Conservation (phyloP, 1,140 invertebrate genomes). For the Copidosoma floridanum region DNA sequence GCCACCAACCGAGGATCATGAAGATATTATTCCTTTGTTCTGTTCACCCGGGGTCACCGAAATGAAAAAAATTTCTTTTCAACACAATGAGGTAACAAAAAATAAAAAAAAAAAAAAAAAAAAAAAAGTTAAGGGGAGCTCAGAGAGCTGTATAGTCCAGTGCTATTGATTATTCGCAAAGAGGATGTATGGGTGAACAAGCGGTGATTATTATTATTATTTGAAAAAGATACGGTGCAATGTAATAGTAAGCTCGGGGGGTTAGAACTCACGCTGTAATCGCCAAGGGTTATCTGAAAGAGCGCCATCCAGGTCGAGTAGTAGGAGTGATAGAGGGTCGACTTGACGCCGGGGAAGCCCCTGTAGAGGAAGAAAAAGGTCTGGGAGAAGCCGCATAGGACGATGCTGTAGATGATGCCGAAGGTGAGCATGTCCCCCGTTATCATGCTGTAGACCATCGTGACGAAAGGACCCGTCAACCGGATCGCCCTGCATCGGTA, state of each 20-base stretch:
- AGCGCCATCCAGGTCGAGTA: constrained; percentile 94
- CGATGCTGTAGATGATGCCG: constrained; percentile 91
- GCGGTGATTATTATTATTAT: too few relatives aligned
- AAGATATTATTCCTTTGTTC: too few relatives aligned
- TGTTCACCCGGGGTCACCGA: too few relatives aligned
- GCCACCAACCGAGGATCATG: too few relatives aligned
- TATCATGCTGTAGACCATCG: constrained; percentile 99
- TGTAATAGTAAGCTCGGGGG: background rate
- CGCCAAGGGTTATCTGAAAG: constrained; percentile 96
- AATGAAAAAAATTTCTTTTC: too few relatives aligned
- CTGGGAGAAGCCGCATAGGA: constrained; percentile 92
- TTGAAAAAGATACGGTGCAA: background rate
- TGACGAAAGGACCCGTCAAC: constrained; percentile 94
- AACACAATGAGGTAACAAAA: too few relatives aligned
- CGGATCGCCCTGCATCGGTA: constrained; percentile 85
- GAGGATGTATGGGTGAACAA: too few relatives aligned
- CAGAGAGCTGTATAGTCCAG: too few relatives aligned
- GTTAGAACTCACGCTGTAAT: constrained; percentile 83
- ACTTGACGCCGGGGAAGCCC: constrained; percentile 79
- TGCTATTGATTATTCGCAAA: too few relatives aligned
- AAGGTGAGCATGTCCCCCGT: constrained; percentile 97
- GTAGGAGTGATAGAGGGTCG: constrained; percentile 80
- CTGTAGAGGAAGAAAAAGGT: constrained; percentile 97
- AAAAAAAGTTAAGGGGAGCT: too few relatives aligned
- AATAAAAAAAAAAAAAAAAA: too few relatives aligned